Evolutionary conservation across 2,888 invertebrate genomes (phyloP).

Genomic region (Spisula subtruncata): DNA sequence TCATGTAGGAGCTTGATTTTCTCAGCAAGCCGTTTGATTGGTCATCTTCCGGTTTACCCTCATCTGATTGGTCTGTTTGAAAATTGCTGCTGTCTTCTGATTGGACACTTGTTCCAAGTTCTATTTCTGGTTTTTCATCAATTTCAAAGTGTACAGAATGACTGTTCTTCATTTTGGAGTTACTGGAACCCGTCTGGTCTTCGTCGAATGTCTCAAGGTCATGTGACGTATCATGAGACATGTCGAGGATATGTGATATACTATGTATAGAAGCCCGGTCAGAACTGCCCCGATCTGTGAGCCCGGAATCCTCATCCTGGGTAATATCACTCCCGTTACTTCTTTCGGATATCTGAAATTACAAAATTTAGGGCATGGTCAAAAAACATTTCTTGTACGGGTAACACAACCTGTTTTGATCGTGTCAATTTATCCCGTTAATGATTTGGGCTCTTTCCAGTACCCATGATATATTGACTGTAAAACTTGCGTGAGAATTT

Average conservation of each 20-base stretch:
- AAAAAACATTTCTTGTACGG: too few relatives aligned
- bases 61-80: constrained; percentile 59
- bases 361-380: neutral
- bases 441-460: too few relatives aligned
- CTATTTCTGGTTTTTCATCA: constrained; percentile 31
- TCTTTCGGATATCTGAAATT: constrained; percentile 65
- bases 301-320: constrained; percentile 64
- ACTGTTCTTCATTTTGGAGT: constrained; percentile 46
- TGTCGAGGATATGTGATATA: constrained; percentile 67
- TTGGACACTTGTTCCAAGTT: constrained; percentile 28
- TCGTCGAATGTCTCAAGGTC: neutral
- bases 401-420: too few relatives aligned
- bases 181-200: neutral
- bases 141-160: constrained; percentile 60
- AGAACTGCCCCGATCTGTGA: constrained; percentile 40
- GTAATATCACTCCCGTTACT: constrained; percentile 72
- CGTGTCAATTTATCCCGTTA: too few relatives aligned
- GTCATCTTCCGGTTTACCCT: constrained; percentile 54
- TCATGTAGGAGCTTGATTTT: constrained; percentile 75
- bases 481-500: too few relatives aligned
- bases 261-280: constrained; percentile 74
- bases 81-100: constrained; percentile 50
- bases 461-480: too few relatives aligned
- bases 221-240: constrained; percentile 52
- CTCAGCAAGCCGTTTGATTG: constrained; percentile 51